Percentiles rank a stretch among this genome's conserved stretches.
Conservation (phyloP, 2,888 invertebrate genomes). For the Norana najaformis region DNA sequence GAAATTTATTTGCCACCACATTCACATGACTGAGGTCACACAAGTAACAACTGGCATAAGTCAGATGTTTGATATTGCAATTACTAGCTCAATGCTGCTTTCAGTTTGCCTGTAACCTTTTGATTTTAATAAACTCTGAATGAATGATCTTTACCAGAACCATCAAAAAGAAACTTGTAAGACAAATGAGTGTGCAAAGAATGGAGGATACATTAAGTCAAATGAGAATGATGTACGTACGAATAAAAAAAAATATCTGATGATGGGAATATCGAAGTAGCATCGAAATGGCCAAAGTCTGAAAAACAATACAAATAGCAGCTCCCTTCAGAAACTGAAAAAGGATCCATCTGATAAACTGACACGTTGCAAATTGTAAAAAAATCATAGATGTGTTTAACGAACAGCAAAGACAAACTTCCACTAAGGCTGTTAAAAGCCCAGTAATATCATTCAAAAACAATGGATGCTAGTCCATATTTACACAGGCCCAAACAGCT, state of each 20-base stretch:
- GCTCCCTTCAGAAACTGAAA: background rate
- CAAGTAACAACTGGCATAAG: background rate
- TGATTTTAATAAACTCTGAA: background rate
- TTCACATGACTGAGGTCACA: background rate
- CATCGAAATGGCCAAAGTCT: conserved; percentile 98
- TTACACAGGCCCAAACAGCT: background rate
- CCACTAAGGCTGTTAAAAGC: background rate
- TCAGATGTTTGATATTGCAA: background rate
- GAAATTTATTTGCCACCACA: background rate
- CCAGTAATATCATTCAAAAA: background rate
- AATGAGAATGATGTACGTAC: conserved; percentile 70
- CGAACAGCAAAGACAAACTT: background rate
- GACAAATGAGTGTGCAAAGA: background rate
- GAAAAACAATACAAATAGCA: conserved; percentile 63
- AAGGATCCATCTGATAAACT: too few relatives aligned
- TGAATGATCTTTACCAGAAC: too few relatives aligned
- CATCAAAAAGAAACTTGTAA: background rate
- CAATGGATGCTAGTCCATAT: background rate
- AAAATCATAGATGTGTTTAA: too few relatives aligned
- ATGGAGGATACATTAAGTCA: background rate
- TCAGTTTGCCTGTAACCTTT: background rate
- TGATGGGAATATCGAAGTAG: conserved; percentile 96
- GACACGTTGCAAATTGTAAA: too few relatives aligned
- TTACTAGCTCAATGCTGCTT: background rate
- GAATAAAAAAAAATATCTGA: conserved; percentile 98